Conservation (phyloP, 1,140 invertebrate species). For the Zaprionus ornatus region DNA sequence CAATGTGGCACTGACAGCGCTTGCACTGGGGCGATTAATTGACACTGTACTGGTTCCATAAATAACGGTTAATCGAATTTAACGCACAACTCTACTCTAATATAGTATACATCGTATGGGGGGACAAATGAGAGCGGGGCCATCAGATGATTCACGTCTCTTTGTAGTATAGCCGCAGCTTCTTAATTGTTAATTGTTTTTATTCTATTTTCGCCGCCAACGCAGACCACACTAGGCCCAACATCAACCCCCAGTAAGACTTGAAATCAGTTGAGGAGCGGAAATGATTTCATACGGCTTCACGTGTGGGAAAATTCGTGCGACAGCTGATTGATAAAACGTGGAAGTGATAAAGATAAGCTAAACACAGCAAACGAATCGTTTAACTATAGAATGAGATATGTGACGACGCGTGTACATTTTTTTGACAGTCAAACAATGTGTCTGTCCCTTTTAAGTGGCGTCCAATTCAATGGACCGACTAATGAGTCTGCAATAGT, state of each 20-base stretch:
- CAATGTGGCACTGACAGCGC: conserved; percentile 14
- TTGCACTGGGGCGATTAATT: conserved; percentile 64
- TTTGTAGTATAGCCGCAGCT: conserved; percentile 30
- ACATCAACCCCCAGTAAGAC: neutral
- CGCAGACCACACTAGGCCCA: conserved; percentile 32
- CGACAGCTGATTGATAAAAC: conserved; percentile 37
- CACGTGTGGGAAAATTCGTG: conserved; percentile 36
- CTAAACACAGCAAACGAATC: conserved; percentile 21
- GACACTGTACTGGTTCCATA: conserved; percentile 68
- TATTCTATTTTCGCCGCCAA: conserved; percentile 33
- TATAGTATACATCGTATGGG: neutral
- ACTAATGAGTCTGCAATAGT: conserved; percentile 36
- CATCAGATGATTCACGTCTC: conserved; percentile 55
- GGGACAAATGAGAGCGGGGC: neutral
- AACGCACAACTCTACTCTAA: conserved; percentile 20
- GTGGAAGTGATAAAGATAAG: conserved; percentile 26
- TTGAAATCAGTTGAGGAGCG: conserved; percentile 11
- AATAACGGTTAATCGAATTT: conserved; percentile 67
- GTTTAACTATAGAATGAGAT: conserved; percentile 51
- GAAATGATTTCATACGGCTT: conserved; percentile 50
- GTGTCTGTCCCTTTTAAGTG: neutral
- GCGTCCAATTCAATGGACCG: conserved; percentile 38
- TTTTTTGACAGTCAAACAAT: conserved; percentile 42
- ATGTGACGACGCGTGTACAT: conserved; percentile 19
- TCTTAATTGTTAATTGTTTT: conserved; percentile 54